Evolutionary conservation across 2,797 vertebrate species (phyloP).

Genomic region (Otolemur crassicaudatus): DNA sequence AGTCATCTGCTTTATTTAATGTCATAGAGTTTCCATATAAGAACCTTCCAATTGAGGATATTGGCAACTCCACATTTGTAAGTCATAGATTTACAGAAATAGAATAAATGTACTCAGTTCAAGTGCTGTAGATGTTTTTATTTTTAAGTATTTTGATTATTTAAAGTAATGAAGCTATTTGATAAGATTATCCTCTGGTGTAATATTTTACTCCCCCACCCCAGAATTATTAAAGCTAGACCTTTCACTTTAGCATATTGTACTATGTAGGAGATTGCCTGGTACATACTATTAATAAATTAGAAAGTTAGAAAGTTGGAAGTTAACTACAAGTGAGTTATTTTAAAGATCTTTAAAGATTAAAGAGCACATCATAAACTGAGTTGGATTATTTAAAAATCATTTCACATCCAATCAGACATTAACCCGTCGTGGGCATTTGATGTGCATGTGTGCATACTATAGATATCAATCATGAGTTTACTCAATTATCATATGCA

Average conservation of each 20-base stretch:
- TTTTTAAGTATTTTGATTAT: background rate
- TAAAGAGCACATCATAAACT: background rate
- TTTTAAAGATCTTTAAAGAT: constrained; percentile 48
- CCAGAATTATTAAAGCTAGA: background rate
- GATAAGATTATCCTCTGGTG: background rate
- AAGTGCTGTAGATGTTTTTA: background rate
- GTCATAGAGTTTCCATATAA: constrained; percentile 98
- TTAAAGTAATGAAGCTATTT: background rate
- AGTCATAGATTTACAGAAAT: constrained; percentile 67
- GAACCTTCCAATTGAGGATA: constrained; percentile 92
- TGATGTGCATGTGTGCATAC: background rate
- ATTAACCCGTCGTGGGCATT: background rate
- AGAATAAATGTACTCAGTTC: background rate
- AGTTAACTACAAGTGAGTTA: background rate
- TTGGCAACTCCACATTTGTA: constrained; percentile 91
- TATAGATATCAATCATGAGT: background rate
- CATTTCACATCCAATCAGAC: background rate
- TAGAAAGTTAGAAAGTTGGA: constrained; percentile 6
- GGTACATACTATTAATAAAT: background rate
- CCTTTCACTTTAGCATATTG: background rate
- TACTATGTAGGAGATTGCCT: background rate
- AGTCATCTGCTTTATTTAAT: constrained; percentile 93
- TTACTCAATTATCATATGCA: background rate
- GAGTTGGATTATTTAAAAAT: background rate
- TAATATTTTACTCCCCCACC: background rate